phyloP scores from a whole-genome alignment of 1,140 invertebrate genomes.

The Helicorthomorpha holstii region DNA sequence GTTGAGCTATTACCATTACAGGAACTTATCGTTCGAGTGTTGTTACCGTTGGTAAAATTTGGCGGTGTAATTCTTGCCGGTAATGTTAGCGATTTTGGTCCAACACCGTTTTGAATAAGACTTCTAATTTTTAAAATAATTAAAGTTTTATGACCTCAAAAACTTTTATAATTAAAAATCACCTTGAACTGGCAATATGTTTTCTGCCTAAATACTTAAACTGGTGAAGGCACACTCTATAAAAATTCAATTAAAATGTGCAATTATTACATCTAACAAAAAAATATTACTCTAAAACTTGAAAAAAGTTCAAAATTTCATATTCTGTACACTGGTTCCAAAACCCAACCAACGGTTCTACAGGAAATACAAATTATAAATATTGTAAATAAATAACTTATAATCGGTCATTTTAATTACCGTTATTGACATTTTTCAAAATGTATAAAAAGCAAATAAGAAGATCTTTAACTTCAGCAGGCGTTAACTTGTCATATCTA shows the following conservation, averaged over 20 bases:
- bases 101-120: conserved; percentile 29
- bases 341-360: conserved; percentile 69
- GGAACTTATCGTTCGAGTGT: conserved; percentile 9
- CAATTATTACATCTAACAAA: no score
- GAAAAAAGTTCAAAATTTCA: conserved; percentile 61
- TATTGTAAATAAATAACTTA: neutral
- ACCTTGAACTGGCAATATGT: conserved; percentile 38
- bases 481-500: conserved; percentile 53
- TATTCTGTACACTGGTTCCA: conserved; percentile 64
- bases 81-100: conserved; percentile 47
- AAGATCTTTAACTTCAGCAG: conserved; percentile 64
- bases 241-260: conserved; percentile 13
- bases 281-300: conserved; percentile 50
- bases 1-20: conserved; percentile 1
- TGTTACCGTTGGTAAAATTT: neutral
- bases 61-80: conserved; percentile 60
- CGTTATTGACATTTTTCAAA: conserved; percentile 68
- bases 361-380: conserved; percentile 3
- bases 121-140: neutral
- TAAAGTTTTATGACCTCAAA: neutral
- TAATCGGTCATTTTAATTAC: conserved; percentile 14
- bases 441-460: conserved; percentile 79
- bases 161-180: neutral
- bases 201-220: conserved; percentile 74
- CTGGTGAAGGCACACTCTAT: conserved; percentile 60